Evolutionary conservation across 1,140 invertebrate genomes (phyloP).

Genomic region (Pantala flavescens): DNA sequence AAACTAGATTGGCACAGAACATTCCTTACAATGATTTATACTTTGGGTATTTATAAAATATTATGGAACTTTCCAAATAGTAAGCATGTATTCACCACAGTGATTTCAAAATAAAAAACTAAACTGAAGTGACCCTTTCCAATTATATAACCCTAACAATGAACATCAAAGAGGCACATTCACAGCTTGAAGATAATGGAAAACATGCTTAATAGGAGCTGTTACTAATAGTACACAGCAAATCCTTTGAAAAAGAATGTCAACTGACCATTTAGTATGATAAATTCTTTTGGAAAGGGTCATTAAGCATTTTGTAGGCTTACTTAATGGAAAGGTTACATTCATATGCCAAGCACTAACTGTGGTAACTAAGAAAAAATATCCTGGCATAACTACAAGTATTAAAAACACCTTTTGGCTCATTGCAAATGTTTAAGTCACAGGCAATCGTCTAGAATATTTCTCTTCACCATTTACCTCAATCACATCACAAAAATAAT

Average conservation of each 20-base stretch:
- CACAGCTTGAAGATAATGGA: background rate
- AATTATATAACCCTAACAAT: background rate
- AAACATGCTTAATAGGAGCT: too few relatives aligned
- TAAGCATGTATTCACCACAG: background rate
- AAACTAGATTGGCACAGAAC: conserved; percentile 17
- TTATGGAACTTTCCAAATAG: background rate
- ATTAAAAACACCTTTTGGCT: background rate
- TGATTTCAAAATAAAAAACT: background rate
- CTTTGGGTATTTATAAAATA: conserved; percentile 8
- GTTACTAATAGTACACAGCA: too few relatives aligned
- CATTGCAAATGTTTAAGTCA: conserved; percentile 3
- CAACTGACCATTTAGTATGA: too few relatives aligned
- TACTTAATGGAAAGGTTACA: background rate
- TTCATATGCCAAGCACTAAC: background rate
- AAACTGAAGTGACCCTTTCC: background rate
- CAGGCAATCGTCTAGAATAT: background rate
- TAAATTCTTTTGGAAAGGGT: too few relatives aligned
- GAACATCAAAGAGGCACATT: conserved; percentile 5
- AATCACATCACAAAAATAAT: conserved; percentile 8
- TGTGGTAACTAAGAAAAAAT: background rate
- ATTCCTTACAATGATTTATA: conserved; percentile 5
- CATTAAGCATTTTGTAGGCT: background rate
- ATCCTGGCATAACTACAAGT: background rate
- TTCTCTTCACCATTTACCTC: background rate
- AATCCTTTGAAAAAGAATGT: too few relatives aligned